phyloP scores from a whole-genome alignment of 2,113 vertebrate species.

The Crotalus helleri region DNA sequence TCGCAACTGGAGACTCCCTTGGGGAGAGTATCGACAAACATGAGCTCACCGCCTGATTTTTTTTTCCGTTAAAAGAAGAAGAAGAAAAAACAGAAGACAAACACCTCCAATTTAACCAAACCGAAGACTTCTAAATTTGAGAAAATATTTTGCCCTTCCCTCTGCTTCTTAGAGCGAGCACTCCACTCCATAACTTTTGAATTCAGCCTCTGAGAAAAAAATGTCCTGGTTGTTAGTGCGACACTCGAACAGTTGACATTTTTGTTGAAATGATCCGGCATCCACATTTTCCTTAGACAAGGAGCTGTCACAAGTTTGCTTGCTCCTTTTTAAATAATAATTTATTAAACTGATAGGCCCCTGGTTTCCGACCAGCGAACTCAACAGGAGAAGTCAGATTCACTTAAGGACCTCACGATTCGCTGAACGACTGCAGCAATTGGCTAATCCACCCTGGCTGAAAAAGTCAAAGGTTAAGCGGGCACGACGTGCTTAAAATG shows the following conservation, averaged over 20 bases:
- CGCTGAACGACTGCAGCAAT: too few species aligned
- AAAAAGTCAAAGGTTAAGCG: too few species aligned
- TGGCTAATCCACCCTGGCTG: too few species aligned
- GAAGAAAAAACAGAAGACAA: constrained; percentile 27
- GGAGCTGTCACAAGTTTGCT: background rate
- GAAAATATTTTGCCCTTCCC: background rate
- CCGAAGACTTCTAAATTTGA: background rate
- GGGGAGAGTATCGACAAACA: constrained; percentile 40
- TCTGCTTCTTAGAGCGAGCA: constrained; percentile 6
- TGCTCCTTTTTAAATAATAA: background rate
- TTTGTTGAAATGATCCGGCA: constrained; percentile 21
- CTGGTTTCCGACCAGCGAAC: too few species aligned
- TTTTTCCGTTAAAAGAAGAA: background rate
- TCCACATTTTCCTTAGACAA: background rate
- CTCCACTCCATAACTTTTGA: background rate
- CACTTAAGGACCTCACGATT: too few species aligned
- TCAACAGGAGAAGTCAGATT: too few species aligned
- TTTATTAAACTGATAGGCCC: background rate
- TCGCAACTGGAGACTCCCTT: constrained; percentile 53
- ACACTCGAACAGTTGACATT: constrained; percentile 19
- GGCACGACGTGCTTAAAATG: too few species aligned
- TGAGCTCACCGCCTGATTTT: constrained; percentile 52
- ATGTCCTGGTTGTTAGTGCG: constrained; percentile 18
- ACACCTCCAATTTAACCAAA: background rate
- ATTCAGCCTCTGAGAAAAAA: constrained; percentile 15